These are phyloP conservation scores for Vespertilio murinus DNA, from an alignment of 2,797 vertebrate species.

Conservation along the genomic window DNA sequence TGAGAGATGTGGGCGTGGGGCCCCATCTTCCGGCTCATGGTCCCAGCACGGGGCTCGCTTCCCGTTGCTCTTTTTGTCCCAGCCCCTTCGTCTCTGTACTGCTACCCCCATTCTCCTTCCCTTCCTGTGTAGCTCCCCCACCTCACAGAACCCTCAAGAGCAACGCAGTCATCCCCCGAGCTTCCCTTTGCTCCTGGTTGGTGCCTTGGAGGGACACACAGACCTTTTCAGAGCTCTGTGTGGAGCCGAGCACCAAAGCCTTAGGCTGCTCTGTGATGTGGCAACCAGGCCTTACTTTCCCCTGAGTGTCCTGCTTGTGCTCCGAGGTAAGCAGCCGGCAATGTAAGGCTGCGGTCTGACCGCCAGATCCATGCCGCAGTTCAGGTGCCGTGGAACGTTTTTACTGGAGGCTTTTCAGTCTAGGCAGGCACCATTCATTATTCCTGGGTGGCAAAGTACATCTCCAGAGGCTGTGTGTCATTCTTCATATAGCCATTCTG, in stretches of 20 bases:
- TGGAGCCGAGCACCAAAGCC: background rate
- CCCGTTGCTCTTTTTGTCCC: background rate
- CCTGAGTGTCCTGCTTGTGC: conserved; percentile 17
- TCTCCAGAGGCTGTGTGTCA: conserved; percentile 50
- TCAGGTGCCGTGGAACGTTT: background rate
- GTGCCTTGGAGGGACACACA: background rate
- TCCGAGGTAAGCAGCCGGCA: conserved; percentile 1
- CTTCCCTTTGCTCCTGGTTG: background rate
- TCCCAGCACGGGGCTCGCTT: background rate
- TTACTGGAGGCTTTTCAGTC: conserved; percentile 57
- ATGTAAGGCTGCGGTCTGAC: background rate
- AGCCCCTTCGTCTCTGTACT: background rate
- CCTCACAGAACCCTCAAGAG: background rate
- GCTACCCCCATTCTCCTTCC: background rate
- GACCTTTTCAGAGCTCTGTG: background rate
- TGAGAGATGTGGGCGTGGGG: background rate
- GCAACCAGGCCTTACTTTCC: conserved; percentile 1
- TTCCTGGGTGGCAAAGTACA: conserved; percentile 27
- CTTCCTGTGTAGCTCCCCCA: background rate
- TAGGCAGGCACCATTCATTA: conserved; percentile 33
- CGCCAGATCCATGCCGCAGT: conserved; percentile 22
- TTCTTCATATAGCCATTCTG: conserved; percentile 53
- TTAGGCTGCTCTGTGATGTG: background rate
- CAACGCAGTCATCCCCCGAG: too few relatives aligned
- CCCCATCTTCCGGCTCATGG: background rate